Conservation (phyloP, 2,797 vertebrate genomes). For the Mallotus villosus region DNA sequence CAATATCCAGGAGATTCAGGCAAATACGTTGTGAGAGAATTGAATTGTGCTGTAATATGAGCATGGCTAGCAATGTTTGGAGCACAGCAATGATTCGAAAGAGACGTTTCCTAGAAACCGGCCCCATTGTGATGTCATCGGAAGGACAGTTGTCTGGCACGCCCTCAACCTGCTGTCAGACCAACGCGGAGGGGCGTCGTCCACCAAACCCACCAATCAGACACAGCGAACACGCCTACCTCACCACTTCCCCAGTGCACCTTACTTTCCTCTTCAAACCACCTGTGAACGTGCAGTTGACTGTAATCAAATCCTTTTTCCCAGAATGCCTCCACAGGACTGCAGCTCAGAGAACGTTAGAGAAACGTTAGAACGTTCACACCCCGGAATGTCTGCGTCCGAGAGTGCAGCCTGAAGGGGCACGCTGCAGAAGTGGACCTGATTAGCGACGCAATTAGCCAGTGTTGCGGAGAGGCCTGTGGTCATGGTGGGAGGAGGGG, state of each 20-base stretch:
- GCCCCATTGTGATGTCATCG: slow-evolving; percentile 22
- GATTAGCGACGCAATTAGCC: slow-evolving; percentile 15
- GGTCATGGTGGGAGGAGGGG: no score
- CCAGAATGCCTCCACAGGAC: no score
- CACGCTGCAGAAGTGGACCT: neutral
- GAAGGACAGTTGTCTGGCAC: slow-evolving; percentile 7
- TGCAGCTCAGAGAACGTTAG: neutral
- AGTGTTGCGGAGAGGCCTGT: neutral
- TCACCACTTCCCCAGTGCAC: neutral
- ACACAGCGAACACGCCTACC: neutral
- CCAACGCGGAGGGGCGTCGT: neutral
- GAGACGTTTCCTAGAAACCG: neutral
- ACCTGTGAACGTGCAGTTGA: no score
- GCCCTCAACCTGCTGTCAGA: slow-evolving; percentile 10
- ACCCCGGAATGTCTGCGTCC: neutral
- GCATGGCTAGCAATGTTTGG: no score
- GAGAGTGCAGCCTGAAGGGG: neutral
- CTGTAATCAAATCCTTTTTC: no score
- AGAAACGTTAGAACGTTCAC: neutral
- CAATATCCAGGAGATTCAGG: no score
- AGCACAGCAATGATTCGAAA: slow-evolving; percentile 20
- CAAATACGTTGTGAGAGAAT: no score
- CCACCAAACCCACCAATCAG: neutral
- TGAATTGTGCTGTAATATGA: no score
- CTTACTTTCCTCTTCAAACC: neutral